phyloP scores from a whole-genome alignment of 1,140 invertebrate species.

The Neoseiulus cucumeris region DNA sequence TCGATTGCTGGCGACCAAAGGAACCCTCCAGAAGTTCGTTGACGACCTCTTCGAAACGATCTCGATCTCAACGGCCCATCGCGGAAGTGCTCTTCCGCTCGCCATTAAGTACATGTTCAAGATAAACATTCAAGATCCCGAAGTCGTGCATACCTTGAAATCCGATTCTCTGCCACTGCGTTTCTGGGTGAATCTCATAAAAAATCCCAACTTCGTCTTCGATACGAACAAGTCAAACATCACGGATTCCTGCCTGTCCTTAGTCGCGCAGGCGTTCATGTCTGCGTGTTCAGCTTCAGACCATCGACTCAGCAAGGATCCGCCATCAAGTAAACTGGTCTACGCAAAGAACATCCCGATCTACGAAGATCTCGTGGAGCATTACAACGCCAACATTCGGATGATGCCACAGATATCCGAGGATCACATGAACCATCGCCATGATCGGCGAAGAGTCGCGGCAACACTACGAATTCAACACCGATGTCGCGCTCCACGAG shows the following conservation, averaged over 20 bases:
- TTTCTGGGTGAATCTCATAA: conserved; percentile 99
- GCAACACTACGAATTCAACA: conserved; percentile 90
- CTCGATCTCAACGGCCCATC: conserved; percentile 87
- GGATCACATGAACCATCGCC: conserved; percentile 97
- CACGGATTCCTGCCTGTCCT: conserved; percentile 93
- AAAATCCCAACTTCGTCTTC: conserved; percentile 99
- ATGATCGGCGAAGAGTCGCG: conserved; percentile 95
- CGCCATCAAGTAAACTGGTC: conserved; percentile 89
- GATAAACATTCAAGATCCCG: conserved; percentile 85
- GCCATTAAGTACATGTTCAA: conserved; percentile 99
- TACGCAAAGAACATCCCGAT: conserved; percentile 99
- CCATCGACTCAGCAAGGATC: conserved; percentile 96
- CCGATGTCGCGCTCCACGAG: conserved; percentile 84
- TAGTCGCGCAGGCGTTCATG: conserved; percentile 99
- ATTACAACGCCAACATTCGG: conserved; percentile 41
- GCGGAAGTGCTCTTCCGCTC: conserved; percentile 76
- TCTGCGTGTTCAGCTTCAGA: conserved; percentile 97
- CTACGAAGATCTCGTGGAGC: conserved; percentile 97
- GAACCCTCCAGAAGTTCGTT: conserved; percentile 94
- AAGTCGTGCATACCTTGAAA: conserved; percentile 98
- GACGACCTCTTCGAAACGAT: conserved; percentile 98
- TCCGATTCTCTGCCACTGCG: conserved; percentile 63
- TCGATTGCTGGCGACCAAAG: conserved; percentile 86
- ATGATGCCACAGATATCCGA: conserved; percentile 91
- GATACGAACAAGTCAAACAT: conserved; percentile 99